phyloP scores from a whole-genome alignment of 2,797 vertebrate species.

The Megalops cyprinoides region DNA sequence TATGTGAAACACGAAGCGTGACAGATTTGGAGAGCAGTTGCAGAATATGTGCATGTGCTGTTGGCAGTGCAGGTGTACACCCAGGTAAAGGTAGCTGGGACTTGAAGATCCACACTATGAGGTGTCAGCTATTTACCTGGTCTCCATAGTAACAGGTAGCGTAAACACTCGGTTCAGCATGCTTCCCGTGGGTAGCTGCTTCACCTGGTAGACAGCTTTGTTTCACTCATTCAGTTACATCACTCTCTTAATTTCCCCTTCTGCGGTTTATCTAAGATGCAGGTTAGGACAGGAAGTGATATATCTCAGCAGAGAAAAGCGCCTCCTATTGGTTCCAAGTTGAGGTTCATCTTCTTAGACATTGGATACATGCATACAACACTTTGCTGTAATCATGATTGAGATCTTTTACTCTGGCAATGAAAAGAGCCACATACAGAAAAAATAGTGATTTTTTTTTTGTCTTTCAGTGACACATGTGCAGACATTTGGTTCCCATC shows the following conservation, averaged over 20 bases:
- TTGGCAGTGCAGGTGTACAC: neutral
- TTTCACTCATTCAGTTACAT: conserved; percentile 12
- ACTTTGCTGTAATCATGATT: no score
- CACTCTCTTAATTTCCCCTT: conserved; percentile 28
- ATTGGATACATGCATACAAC: neutral
- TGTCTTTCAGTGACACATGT: no score
- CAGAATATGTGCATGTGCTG: neutral
- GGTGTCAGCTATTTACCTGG: conserved; percentile 34
- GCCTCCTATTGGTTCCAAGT: neutral
- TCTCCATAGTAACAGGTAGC: conserved; percentile 27
- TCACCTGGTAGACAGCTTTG: conserved; percentile 29
- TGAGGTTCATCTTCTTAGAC: neutral
- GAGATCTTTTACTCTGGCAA: no score
- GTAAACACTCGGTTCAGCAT: neutral
- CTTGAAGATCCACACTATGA: neutral
- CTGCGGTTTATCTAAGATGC: neutral
- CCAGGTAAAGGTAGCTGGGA: neutral
- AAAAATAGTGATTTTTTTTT: no score
- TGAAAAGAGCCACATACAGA: no score
- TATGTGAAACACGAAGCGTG: neutral
- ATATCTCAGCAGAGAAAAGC: no score
- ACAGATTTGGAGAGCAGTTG: neutral
- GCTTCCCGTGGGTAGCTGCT: neutral
- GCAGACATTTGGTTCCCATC: no score
- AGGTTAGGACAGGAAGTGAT: neutral